Evolutionary conservation across 1,140 invertebrate species (phyloP).

Genomic region (Drosophila busckii): DNA sequence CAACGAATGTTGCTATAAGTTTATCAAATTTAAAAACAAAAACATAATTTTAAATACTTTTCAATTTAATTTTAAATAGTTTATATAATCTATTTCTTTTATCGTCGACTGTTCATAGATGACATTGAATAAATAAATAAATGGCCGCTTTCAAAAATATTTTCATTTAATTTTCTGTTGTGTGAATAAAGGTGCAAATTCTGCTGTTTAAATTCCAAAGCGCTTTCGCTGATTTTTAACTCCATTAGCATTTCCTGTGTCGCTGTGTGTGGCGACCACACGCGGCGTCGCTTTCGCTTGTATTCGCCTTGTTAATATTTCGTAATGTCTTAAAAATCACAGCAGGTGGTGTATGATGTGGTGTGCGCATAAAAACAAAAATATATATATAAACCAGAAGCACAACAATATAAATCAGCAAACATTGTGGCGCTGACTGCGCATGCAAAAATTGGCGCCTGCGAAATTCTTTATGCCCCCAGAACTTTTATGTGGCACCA

Average conservation of each 20-base stretch:
- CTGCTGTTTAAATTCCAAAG: too few species aligned
- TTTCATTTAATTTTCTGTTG: too few species aligned
- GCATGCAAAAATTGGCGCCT: slow-evolving; percentile 50
- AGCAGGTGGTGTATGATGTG: slow-evolving; percentile 51
- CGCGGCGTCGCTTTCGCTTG: slow-evolving; percentile 32
- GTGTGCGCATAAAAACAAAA: slow-evolving; percentile 16
- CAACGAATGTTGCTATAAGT: too few species aligned
- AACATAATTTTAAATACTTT: too few species aligned
- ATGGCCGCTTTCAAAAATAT: too few species aligned
- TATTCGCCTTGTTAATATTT: slow-evolving; percentile 67
- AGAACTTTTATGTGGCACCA: slow-evolving; percentile 52
- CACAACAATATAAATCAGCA: slow-evolving; percentile 12
- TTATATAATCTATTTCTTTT: too few species aligned
- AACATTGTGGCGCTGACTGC: slow-evolving; percentile 36
- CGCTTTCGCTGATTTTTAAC: slow-evolving; percentile 32
- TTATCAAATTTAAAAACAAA: too few species aligned
- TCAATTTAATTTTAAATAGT: too few species aligned
- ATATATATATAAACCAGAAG: neutral
- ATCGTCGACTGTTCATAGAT: too few species aligned
- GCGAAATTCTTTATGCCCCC: slow-evolving; percentile 7
- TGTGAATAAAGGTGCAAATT: too few species aligned
- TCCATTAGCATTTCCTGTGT: slow-evolving; percentile 25
- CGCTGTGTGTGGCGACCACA: slow-evolving; percentile 21
- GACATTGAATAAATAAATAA: too few species aligned
- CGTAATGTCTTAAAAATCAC: slow-evolving; percentile 71